phyloP scores from a whole-genome alignment of 2,888 invertebrate species.

The Capitulum mitella region DNA sequence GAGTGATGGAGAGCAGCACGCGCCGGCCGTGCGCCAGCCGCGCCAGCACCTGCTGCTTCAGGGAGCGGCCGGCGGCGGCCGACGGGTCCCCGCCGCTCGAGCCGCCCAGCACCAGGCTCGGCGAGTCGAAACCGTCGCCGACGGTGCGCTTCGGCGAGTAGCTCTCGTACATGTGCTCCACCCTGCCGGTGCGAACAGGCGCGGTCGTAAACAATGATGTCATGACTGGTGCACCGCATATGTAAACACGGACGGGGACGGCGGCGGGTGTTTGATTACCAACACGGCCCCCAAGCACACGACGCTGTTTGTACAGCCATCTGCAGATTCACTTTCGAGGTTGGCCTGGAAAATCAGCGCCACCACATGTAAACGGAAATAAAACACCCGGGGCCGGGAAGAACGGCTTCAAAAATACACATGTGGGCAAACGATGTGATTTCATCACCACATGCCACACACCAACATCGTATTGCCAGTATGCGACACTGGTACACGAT shows the following conservation, averaged over 20 bases:
- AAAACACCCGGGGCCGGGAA: no score
- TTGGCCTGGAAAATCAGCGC: no score
- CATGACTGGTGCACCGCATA: background rate
- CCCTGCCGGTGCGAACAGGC: background rate
- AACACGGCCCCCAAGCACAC: background rate
- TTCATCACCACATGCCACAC: no score
- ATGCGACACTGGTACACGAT: no score
- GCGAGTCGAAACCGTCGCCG: constrained; percentile 7
- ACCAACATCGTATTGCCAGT: no score
- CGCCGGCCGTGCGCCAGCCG: constrained; percentile 20
- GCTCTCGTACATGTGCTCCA: constrained; percentile 20
- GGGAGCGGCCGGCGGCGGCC: background rate
- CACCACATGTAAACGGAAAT: no score
- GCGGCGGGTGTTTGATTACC: no score
- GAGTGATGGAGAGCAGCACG: constrained; percentile 11
- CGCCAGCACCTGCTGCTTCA: constrained; percentile 13
- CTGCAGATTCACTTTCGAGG: no score
- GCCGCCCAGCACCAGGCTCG: constrained; percentile 16
- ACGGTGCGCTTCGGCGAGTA: constrained; percentile 10
- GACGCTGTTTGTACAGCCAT: background rate
- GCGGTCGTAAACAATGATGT: background rate
- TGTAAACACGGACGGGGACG: no score
- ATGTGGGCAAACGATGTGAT: no score
- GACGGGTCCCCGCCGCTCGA: background rate
- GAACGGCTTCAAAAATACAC: no score